phyloP scores from a whole-genome alignment of 1,140 invertebrate genomes.

The Diorhabda carinulata region DNA sequence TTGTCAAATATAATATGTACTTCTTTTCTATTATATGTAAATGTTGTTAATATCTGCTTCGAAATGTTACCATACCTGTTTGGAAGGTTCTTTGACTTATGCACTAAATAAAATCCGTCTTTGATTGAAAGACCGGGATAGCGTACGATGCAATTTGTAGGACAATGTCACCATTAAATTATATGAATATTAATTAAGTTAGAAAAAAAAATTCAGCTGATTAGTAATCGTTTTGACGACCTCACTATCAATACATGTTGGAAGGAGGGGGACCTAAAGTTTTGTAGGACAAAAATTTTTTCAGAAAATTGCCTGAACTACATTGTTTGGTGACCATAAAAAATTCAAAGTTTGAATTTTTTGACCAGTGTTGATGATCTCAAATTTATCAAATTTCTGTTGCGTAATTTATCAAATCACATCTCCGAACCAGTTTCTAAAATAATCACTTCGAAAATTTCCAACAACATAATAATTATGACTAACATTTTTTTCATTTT shows the following conservation, averaged over 20 bases:
- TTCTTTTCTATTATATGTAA: slow-evolving; percentile 30
- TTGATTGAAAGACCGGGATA: background rate
- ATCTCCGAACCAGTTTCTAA: too few species aligned
- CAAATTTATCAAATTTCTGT: too few species aligned
- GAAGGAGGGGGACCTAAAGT: background rate
- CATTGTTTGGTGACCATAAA: too few species aligned
- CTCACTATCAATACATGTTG: background rate
- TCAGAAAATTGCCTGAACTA: background rate
- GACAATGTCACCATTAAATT: background rate
- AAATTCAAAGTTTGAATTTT: too few species aligned
- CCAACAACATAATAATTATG: too few species aligned
- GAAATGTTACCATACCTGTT: slow-evolving; percentile 30
- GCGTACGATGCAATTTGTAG: background rate
- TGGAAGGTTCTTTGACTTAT: slow-evolving; percentile 24
- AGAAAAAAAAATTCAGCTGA: background rate
- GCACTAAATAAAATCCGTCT: slow-evolving; percentile 2
- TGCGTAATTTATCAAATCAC: too few species aligned
- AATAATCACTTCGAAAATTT: too few species aligned
- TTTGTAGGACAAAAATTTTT: background rate
- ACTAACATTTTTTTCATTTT: too few species aligned
- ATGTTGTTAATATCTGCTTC: slow-evolving; percentile 24
- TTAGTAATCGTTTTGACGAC: background rate
- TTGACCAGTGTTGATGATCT: too few species aligned
- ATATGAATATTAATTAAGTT: background rate
- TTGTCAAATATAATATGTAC: slow-evolving; percentile 24